Evolutionary conservation across 2,113 vertebrate genomes (phyloP), one percentile per base, ranked within the genome.

Genomic region (Clarias gariepinus): DNA sequence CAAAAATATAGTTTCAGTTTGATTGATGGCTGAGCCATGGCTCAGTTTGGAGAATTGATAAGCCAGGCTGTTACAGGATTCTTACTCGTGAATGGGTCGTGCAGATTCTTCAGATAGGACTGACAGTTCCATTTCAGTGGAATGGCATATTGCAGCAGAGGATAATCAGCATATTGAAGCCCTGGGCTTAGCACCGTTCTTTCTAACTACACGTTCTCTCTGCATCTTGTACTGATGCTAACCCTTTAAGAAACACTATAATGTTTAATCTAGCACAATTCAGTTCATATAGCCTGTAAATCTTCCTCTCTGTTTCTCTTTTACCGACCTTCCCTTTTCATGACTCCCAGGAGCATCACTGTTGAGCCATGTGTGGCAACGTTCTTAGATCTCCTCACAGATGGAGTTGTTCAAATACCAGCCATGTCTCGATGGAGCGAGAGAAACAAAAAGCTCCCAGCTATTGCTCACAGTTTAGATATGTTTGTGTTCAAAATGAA

Each of bases 1-100:
- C 53, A 68, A 47, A 47, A 47, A 84, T 90, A 91, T 86, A 85
- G 13, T 88, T 89, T 87, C 28, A 23, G 69, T 71, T 63, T 64
- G 33, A 87, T 78, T 89, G 83, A 87, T 61, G 23, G 64, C 60
- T 68, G 61, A 57, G 71, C 25, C 8, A 11, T 68, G 36, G 74
- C 33, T 16, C 47, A 61, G 58, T 76, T 87, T 81, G 33, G 66
- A 76, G 36, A 84, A 85, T 86, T 82, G 58, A 86, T 90, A 30
- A 81, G 74, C 52, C 28, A 25, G 18, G 15, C 55, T 33, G 41
- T 84, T 88, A 71, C 58, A 33, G n/a, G 55, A n/a, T 60, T 74
- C 57, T 78, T 61, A 69, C 61, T 55, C 10, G 18, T 60, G 18
- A 88, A 87, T 53, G 81, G 58, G 41, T 88, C 68, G 36, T 80